A percentile compares a stretch with the other conserved stretches of the same genome.
Conservation (phyloP, 2,113 vertebrate genomes). For the Willisornis vidua region DNA sequence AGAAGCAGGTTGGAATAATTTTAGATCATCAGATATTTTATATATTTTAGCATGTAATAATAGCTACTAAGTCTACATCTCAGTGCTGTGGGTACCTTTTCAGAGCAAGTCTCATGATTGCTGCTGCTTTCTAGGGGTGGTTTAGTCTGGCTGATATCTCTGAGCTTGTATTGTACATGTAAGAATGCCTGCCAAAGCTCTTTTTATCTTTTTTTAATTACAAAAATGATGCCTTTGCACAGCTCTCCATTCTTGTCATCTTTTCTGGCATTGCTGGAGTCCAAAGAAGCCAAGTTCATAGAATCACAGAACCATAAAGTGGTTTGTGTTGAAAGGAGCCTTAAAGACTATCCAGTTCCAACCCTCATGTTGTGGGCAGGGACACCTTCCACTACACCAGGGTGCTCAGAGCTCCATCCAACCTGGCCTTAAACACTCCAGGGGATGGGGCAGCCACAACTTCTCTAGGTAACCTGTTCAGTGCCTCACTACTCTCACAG, state of each 20-base stretch:
- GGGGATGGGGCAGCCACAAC: neutral
- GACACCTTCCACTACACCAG: neutral
- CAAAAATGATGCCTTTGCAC: neutral
- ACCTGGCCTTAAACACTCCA: neutral
- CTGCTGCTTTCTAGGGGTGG: neutral
- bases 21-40: neutral
- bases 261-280: neutral
- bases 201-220: neutral
- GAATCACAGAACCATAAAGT: neutral
- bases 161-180: accelerated
- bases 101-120: neutral
- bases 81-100: neutral
- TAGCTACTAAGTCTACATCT: neutral
- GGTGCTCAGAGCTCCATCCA: neutral
- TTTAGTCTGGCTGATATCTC: neutral
- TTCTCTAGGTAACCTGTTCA: neutral
- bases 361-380: neutral
- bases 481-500: neutral
- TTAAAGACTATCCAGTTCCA: neutral
- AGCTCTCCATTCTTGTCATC: neutral
- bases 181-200: neutral
- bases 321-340: neutral
- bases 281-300: neutral
- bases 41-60: neutral
- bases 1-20: neutral